Conservation (phyloP, 2,888 invertebrate species). For the Hirtodrosophila trivittata region DNA sequence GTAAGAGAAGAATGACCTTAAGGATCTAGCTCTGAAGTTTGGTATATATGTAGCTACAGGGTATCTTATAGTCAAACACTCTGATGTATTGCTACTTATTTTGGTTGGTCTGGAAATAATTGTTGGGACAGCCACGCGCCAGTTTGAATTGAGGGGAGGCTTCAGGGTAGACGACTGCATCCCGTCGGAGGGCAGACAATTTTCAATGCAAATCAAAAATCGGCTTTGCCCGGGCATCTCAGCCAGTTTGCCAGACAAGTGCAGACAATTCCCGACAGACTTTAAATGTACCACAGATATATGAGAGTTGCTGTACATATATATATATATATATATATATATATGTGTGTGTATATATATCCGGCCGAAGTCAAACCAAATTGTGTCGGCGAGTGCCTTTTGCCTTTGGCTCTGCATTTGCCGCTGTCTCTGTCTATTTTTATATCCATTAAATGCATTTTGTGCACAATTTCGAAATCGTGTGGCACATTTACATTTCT, state of each 20-base stretch:
- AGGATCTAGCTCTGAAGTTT: too few relatives aligned
- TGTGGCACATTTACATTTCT: slow-evolving; percentile 72
- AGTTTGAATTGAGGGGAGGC: slow-evolving; percentile 8
- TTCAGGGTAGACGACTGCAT: slow-evolving; percentile 2
- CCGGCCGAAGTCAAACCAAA: slow-evolving; percentile 21
- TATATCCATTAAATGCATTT: slow-evolving; percentile 73
- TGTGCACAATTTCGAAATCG: slow-evolving; percentile 75
- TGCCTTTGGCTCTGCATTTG: slow-evolving; percentile 36
- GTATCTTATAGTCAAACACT: neutral
- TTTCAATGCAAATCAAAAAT: slow-evolving; percentile 70
- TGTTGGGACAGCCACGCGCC: slow-evolving; percentile 45
- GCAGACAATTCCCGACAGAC: slow-evolving; percentile 67
- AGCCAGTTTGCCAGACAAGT: slow-evolving; percentile 55
- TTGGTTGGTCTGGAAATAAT: slow-evolving; percentile 25
- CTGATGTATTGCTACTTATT: neutral
- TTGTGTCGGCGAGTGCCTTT: slow-evolving; percentile 29
- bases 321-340: slow-evolving; percentile 34
- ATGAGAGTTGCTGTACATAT: slow-evolving; percentile 10
- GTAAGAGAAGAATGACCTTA: too few relatives aligned
- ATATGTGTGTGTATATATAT: slow-evolving; percentile 20
- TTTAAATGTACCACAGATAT: slow-evolving; percentile 23
- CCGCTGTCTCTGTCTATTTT: slow-evolving; percentile 63
- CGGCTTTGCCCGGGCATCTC: slow-evolving; percentile 25
- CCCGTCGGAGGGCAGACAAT: slow-evolving; percentile 24
- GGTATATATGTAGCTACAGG: neutral